Conservation (phyloP, 2,797 vertebrate species). For the Melanotaenia parkinsoni region DNA sequence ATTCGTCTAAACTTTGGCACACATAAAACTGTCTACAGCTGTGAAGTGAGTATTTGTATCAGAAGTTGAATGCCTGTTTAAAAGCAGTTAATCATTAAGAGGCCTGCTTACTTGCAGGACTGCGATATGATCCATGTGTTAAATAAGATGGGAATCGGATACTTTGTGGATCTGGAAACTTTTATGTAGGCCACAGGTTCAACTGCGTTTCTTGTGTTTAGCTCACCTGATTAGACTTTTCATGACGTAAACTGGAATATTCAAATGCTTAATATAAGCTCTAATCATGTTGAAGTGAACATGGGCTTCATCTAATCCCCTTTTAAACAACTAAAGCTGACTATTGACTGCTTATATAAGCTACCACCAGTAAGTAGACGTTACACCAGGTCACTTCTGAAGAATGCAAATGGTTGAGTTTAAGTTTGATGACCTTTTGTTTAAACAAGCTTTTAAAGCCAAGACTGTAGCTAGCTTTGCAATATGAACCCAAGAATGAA, state of each 20-base stretch:
- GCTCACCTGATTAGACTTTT: constrained; percentile 8
- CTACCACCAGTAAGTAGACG: constrained; percentile 33
- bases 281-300: constrained; percentile 52
- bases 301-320: constrained; percentile 56
- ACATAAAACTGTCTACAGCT: not conserved
- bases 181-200: not conserved
- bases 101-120: not conserved
- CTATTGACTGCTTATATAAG: constrained; percentile 54
- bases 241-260: constrained; percentile 26
- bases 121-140: not conserved
- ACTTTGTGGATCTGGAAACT: not conserved
- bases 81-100: not conserved
- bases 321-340: constrained; percentile 47
- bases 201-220: not conserved
- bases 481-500: constrained; percentile 71
- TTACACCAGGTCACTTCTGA: constrained; percentile 35
- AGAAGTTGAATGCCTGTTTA: not conserved
- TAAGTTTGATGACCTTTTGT: constrained; percentile 31
- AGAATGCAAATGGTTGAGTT: not conserved
- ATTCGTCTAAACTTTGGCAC: not conserved
- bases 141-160: not conserved
- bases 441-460: constrained; percentile 61
- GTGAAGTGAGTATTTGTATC: not conserved
- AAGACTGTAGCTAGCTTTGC: constrained; percentile 62
- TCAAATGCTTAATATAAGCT: constrained; percentile 31